Evolutionary conservation across 2,888 invertebrate genomes (phyloP).

Genomic region (Thysanoteuthis rhombus): DNA sequence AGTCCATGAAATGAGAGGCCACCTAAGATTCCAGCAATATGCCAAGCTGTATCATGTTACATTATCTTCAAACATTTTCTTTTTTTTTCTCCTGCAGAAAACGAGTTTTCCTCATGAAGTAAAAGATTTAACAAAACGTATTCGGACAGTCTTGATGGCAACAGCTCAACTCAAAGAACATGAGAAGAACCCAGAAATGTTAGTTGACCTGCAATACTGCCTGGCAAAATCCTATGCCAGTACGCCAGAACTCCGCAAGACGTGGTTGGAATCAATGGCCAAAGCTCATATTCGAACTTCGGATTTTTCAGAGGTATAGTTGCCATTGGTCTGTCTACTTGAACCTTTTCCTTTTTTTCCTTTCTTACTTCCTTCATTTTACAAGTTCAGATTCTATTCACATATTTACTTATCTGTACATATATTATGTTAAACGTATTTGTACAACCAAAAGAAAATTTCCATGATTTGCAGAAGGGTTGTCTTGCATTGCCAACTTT

Average conservation of each 20-base stretch:
- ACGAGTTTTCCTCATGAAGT: slow-evolving; percentile 84
- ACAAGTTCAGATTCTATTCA: background rate
- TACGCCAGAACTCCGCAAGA: slow-evolving; percentile 91
- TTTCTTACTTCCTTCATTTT: background rate
- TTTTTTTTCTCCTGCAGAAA: slow-evolving; percentile 68
- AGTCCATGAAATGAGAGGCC: too few relatives aligned
- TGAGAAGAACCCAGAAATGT: slow-evolving; percentile 89
- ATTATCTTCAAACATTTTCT: too few relatives aligned
- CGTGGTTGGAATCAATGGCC: slow-evolving; percentile 95
- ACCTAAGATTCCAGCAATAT: too few relatives aligned
- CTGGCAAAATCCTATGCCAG: slow-evolving; percentile 89
- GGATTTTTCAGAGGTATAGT: slow-evolving; percentile 85
- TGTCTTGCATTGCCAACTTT: too few relatives aligned
- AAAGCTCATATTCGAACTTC: slow-evolving; percentile 81
- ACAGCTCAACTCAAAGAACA: slow-evolving; percentile 91
- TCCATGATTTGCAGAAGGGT: too few relatives aligned
- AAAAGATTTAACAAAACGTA: slow-evolving; percentile 90
- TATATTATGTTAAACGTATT: too few relatives aligned
- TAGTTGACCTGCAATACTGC: slow-evolving; percentile 90
- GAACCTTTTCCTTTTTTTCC: too few relatives aligned
- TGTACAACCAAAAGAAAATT: too few relatives aligned
- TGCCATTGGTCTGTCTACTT: too few relatives aligned
- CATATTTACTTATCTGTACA: too few relatives aligned
- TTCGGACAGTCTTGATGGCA: slow-evolving; percentile 93
- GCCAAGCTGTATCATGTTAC: too few relatives aligned